A percentile compares a stretch with the other conserved stretches of the same genome.
These are phyloP conservation scores for Carcharodon carcharias DNA, from an alignment of 2,797 vertebrate species.

Conservation along the genomic window DNA sequence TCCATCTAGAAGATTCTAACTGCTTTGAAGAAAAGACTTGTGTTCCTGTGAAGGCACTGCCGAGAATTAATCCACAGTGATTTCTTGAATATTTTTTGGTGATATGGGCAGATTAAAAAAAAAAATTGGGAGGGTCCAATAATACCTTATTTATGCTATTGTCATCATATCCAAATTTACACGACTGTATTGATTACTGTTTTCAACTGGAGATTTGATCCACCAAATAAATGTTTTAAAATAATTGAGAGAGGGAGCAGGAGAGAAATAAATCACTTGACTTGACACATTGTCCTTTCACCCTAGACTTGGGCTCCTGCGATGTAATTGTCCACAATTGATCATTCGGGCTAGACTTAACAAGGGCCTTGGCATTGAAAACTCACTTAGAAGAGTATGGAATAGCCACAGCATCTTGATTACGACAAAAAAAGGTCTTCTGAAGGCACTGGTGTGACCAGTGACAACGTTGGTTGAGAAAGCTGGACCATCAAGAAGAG, in stretches of 20 bases:
- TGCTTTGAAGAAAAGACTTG: background rate
- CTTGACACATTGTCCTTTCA: background rate
- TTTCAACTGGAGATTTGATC: background rate
- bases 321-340: too few relatives aligned
- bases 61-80: background rate
- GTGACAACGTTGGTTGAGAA: too few relatives aligned
- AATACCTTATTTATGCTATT: background rate
- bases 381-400: too few relatives aligned
- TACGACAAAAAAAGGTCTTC: too few relatives aligned
- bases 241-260: background rate
- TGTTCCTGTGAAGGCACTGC: background rate
- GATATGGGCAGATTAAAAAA: background rate
- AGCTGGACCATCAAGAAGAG: too few relatives aligned
- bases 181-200: background rate
- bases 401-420: too few relatives aligned
- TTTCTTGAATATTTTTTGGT: background rate
- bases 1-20: background rate
- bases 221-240: background rate
- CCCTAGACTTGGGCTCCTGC: too few relatives aligned
- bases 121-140: background rate
- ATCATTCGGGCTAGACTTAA: too few relatives aligned
- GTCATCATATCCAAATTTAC: background rate
- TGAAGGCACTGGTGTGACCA: too few relatives aligned
- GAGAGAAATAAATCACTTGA: background rate
- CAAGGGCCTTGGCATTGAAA: too few relatives aligned